A percentile compares a stretch with the other conserved stretches of the same genome.
Evolutionary conservation across 2,888 invertebrate genomes (phyloP).

Genomic region (Drosophila peninsularis): DNA sequence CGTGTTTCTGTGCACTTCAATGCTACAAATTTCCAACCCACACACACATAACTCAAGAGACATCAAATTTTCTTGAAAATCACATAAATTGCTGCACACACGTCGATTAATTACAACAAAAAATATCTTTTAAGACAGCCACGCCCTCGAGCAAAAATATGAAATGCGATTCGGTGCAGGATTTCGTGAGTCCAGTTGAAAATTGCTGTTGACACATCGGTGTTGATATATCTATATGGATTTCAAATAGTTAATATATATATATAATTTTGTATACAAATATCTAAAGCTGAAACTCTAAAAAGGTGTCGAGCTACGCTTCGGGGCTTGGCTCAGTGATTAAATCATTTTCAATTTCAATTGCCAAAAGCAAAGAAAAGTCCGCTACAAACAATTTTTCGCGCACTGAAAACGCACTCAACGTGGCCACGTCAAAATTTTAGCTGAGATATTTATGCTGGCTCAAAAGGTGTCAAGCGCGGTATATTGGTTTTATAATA

Average conservation of each 20-base stretch:
- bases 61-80: conserved; percentile 72
- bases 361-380: conserved; percentile 28
- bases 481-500: conserved; percentile 1
- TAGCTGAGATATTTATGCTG: background rate
- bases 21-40: conserved; percentile 50
- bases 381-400: conserved; percentile 5
- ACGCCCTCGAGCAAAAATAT: conserved; percentile 52
- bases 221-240: conserved; percentile 14
- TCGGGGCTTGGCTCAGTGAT: conserved; percentile 49
- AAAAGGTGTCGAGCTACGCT: conserved; percentile 47
- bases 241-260: conserved; percentile 4
- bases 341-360: conserved; percentile 49
- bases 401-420: conserved; percentile 10
- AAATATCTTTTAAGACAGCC: conserved; percentile 40
- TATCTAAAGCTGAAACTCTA: conserved; percentile 15
- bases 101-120: conserved; percentile 73
- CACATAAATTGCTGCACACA: conserved; percentile 71
- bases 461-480: too few relatives aligned
- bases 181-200: conserved; percentile 15
- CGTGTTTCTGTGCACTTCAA: conserved; percentile 69
- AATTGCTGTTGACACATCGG: conserved; percentile 57
- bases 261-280: background rate
- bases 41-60: conserved; percentile 64
- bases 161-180: conserved; percentile 43
- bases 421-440: conserved; percentile 14